Evolutionary conservation across 2,797 vertebrate species (phyloP).

Genomic region (Botia kubotai): DNA sequence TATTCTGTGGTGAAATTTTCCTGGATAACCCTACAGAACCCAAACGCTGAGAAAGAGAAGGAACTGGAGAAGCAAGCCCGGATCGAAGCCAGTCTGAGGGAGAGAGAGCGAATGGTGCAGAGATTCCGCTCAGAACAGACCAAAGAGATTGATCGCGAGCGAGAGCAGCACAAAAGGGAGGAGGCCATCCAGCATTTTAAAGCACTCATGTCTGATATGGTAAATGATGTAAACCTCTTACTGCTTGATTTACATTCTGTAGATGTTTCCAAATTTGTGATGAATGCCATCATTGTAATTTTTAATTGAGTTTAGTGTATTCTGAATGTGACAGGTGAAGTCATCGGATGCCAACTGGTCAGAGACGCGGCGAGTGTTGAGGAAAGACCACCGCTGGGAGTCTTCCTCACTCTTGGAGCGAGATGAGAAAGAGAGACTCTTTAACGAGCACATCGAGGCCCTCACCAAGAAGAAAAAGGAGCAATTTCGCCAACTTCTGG

Average conservation of each 20-base stretch:
- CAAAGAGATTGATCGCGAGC: conserved; percentile 95
- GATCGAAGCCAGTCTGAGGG: conserved; percentile 95
- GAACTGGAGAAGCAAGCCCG: conserved; percentile 96
- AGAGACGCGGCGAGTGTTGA: conserved; percentile 91
- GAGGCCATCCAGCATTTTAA: conserved; percentile 98
- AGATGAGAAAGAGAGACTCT: conserved; percentile 97
- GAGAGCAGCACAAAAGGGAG: conserved; percentile 97
- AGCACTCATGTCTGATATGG: conserved; percentile 90
- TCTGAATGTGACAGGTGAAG: conserved; percentile 82
- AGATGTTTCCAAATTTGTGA: not conserved
- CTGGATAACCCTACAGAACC: conserved; percentile 75
- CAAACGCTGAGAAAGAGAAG: conserved; percentile 94
- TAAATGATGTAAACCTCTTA: conserved; percentile 66
- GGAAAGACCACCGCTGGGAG: conserved; percentile 98
- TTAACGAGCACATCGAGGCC: conserved; percentile 96
- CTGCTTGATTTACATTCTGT: not conserved
- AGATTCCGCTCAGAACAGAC: conserved; percentile 97
- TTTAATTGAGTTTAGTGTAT: not conserved
- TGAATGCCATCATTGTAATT: not conserved
- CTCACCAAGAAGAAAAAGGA: conserved; percentile 98
- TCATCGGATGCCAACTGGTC: conserved; percentile 97
- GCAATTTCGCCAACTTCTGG: conserved; percentile 94
- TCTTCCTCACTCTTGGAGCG: conserved; percentile 93
- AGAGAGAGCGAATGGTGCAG: conserved; percentile 93
- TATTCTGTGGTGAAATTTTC: not conserved